Evolutionary conservation across 1,140 invertebrate genomes (phyloP).

Genomic region (Octopus bimaculoides): DNA sequence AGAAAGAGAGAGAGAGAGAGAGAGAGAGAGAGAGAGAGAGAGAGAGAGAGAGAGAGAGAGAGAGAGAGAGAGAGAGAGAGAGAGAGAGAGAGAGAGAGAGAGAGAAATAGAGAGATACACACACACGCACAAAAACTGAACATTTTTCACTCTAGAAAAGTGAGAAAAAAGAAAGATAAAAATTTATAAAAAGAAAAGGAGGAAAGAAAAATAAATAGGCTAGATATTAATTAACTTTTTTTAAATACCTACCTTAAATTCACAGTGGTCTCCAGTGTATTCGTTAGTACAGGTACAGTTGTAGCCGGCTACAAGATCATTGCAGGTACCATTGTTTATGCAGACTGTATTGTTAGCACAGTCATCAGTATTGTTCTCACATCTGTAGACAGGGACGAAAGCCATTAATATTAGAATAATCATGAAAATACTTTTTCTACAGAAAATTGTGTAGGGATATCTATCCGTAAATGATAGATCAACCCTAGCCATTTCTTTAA

Average conservation of each 20-base stretch:
- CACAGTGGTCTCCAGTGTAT: slow-evolving; percentile 25
- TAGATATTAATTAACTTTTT: neutral
- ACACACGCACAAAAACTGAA: neutral
- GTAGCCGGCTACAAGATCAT: slow-evolving; percentile 24
- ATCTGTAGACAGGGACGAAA: neutral
- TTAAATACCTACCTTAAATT: slow-evolving; percentile 11
- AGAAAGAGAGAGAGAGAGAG: neutral
- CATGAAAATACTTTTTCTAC: too few relatives aligned
- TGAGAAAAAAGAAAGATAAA: neutral
- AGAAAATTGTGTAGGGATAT: too few relatives aligned
- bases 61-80: neutral
- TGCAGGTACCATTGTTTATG: slow-evolving; percentile 28
- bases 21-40: neutral
- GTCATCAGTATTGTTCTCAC: slow-evolving; percentile 70
- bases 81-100: neutral
- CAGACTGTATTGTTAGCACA: slow-evolving; percentile 56
- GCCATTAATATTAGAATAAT: too few relatives aligned
- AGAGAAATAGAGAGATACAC: neutral
- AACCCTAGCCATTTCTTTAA: too few relatives aligned
- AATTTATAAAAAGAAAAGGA: neutral
- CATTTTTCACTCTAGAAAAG: too few relatives aligned
- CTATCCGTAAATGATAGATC: too few relatives aligned
- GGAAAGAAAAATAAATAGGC: neutral
- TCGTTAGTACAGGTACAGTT: slow-evolving; percentile 16
- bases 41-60: neutral